Evolutionary conservation across 1,140 invertebrate species (phyloP).

Genomic region (Bilobella aurantiaca): DNA sequence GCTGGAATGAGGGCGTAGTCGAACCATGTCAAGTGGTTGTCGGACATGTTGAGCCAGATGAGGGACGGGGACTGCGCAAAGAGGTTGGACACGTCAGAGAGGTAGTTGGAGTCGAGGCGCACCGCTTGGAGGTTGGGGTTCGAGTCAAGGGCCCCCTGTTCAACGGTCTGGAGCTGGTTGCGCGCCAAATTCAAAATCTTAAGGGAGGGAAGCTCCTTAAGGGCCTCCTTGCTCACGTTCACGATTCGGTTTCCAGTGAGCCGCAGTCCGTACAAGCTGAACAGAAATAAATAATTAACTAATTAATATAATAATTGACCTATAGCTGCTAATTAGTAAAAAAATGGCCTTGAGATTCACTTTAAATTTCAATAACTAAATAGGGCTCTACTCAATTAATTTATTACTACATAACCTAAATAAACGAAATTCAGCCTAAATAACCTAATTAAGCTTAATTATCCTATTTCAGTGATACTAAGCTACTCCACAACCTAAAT

Average conservation of each 20-base stretch:
- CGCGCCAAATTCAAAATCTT: conserved; percentile 79
- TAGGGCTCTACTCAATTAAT: too few species aligned
- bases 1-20: conserved; percentile 81
- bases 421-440: too few species aligned
- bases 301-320: too few species aligned
- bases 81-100: conserved; percentile 71
- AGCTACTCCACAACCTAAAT: too few species aligned
- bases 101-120: conserved; percentile 56
- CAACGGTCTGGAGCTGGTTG: conserved; percentile 68
- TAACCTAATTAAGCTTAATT: too few species aligned
- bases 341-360: too few species aligned
- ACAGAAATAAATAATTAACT: background rate
- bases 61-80: conserved; percentile 71
- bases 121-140: conserved; percentile 72
- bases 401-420: too few species aligned
- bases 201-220: conserved; percentile 65
- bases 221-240: conserved; percentile 68
- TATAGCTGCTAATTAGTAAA: too few species aligned
- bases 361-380: too few species aligned
- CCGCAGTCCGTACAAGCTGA: conserved; percentile 59
- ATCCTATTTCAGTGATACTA: too few species aligned
- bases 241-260: conserved; percentile 78
- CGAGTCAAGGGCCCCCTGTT: conserved; percentile 68
- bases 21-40: conserved; percentile 80
- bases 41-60: conserved; percentile 80